phyloP scores from a whole-genome alignment of 2,797 vertebrate species.

The Onychomys leucogaster region DNA sequence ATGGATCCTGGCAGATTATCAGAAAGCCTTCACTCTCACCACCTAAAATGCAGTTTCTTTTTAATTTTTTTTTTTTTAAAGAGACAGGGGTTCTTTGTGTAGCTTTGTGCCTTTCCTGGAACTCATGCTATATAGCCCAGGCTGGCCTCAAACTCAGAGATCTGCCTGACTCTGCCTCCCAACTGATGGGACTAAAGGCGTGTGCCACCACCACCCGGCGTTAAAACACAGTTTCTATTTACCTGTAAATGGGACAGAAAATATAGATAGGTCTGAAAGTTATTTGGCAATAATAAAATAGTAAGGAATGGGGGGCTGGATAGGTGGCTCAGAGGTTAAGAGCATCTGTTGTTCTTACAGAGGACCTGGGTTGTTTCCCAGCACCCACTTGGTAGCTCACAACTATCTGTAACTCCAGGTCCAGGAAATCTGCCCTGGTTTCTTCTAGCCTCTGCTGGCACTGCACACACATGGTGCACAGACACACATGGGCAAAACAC shows the following conservation, averaged over 20 bases:
- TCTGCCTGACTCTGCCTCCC: too few relatives aligned
- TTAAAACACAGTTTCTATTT: neutral
- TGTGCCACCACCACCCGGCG: too few relatives aligned
- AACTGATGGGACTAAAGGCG: too few relatives aligned
- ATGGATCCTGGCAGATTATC: neutral
- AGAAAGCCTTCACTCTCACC: neutral
- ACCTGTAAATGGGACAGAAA: neutral
- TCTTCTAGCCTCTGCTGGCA: neutral
- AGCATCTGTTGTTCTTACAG: neutral
- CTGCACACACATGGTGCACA: neutral
- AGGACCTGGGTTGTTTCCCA: neutral
- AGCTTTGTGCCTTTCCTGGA: too few relatives aligned
- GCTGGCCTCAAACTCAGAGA: too few relatives aligned
- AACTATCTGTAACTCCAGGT: neutral
- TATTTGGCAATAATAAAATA: neutral
- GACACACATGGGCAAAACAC: neutral
- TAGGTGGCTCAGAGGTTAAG: neutral
- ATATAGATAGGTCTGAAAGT: neutral
- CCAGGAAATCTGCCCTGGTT: neutral
- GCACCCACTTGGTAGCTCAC: neutral
- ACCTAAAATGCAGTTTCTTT: neutral
- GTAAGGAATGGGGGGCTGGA: neutral
- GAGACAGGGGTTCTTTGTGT: too few relatives aligned
- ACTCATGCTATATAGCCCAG: too few relatives aligned
- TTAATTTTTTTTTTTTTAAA: too few relatives aligned